These are phyloP conservation scores for Caranx ignobilis DNA, from an alignment of 2,113 vertebrate species.

Conservation along the genomic window DNA sequence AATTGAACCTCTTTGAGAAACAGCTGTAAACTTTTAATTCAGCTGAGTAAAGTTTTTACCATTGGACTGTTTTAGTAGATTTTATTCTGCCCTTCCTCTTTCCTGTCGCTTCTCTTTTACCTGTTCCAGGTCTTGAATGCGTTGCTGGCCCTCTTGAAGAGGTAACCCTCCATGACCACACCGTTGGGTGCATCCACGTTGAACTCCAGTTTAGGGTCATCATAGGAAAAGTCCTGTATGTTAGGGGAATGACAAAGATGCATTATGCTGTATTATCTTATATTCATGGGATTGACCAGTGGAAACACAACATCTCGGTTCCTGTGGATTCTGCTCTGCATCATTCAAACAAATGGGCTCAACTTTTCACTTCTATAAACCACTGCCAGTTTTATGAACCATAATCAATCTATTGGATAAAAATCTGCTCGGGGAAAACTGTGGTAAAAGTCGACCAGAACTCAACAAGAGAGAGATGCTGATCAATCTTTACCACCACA, in stretches of 20 bases:
- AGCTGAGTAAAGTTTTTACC: neutral
- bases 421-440: neutral
- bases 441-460: neutral
- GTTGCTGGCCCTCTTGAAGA: constrained; percentile 86
- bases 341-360: neutral
- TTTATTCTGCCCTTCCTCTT: neutral
- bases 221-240: constrained; percentile 83
- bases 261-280: neutral
- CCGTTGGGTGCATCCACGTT: constrained; percentile 85
- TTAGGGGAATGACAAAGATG: neutral
- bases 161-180: constrained; percentile 87
- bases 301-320: neutral
- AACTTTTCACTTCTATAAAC: neutral
- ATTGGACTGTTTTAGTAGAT: neutral
- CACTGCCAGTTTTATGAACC: neutral
- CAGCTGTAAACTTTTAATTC: neutral
- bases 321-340: neutral
- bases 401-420: neutral
- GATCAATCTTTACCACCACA: neutral
- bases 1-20: neutral
- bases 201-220: constrained; percentile 84
- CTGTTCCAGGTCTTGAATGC: constrained; percentile 88
- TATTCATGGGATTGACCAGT: neutral
- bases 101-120: constrained; percentile 51
- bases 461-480: neutral